Conservation (phyloP, 2,888 invertebrate species). For the Tillus elongatus region DNA sequence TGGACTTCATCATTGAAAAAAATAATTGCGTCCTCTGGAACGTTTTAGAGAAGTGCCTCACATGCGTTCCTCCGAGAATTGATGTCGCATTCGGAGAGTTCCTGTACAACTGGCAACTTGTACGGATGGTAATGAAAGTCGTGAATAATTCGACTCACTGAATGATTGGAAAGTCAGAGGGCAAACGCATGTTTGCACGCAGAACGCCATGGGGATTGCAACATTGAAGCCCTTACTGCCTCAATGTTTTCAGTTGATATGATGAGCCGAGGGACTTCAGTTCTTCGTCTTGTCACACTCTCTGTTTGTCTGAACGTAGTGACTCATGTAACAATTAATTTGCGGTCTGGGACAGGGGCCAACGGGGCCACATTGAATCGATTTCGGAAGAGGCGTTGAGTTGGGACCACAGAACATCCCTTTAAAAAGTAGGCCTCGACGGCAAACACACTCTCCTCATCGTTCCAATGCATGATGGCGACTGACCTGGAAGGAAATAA, state of each 20-base stretch:
- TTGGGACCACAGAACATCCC: conserved; percentile 4
- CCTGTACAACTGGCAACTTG: conserved; percentile 4
- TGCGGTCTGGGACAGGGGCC: too few relatives aligned
- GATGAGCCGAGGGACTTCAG: too few relatives aligned
- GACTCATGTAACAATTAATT: too few relatives aligned
- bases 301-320: too few relatives aligned
- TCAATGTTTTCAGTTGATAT: too few relatives aligned
- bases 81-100: conserved; percentile 4
- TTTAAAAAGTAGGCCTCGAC: conserved; percentile 1
- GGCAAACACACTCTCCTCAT: conserved; percentile 4
- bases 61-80: too few relatives aligned
- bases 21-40: too few relatives aligned
- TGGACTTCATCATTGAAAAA: too few relatives aligned
- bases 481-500: conserved; percentile 1
- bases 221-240: conserved; percentile 6
- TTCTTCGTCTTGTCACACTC: too few relatives aligned
- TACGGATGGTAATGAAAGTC: conserved; percentile 5
- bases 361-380: conserved; percentile 5
- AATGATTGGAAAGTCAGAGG: conserved; percentile 1
- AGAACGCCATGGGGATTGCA: conserved; percentile 2
- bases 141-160: conserved; percentile 6
- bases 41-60: too few relatives aligned
- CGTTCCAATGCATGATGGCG: conserved; percentile 5
- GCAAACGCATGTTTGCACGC: conserved; percentile 4
- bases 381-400: too few relatives aligned